Conservation (phyloP, 1,140 invertebrate species). For the Temnothorax curvispinosus region DNA sequence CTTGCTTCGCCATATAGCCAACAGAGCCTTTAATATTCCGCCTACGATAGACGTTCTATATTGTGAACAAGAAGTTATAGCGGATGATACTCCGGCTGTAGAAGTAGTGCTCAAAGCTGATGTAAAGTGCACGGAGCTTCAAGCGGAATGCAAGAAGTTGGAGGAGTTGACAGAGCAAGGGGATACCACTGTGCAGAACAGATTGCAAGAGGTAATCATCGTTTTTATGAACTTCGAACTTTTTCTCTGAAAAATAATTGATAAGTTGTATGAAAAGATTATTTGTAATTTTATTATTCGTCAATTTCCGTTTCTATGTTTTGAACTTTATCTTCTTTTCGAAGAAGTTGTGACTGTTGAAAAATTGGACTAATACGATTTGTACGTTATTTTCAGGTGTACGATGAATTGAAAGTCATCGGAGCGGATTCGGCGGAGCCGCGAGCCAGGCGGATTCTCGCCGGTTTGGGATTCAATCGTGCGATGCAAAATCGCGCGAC, state of each 20-base stretch:
- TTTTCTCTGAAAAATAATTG: constrained; percentile 44
- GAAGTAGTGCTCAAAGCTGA: constrained; percentile 97
- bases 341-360: background rate
- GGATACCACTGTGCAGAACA: constrained; percentile 90
- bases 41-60: constrained; percentile 98
- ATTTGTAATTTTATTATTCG: background rate
- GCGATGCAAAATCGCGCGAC: constrained; percentile 98
- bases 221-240: background rate
- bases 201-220: constrained; percentile 92
- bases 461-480: constrained; percentile 97
- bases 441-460: constrained; percentile 96
- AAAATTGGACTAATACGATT: constrained; percentile 4
- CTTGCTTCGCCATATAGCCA: constrained; percentile 96
- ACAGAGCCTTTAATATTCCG: constrained; percentile 96
- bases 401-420: constrained; percentile 97
- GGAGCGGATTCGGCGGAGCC: constrained; percentile 99
- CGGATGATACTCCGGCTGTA: constrained; percentile 96
- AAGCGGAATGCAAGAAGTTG: constrained; percentile 94
- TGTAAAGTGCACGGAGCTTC: constrained; percentile 92
- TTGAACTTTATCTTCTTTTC: constrained; percentile 17
- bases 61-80: constrained; percentile 99
- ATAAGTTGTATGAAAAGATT: background rate
- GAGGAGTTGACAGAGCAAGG: constrained; percentile 90
- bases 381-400: constrained; percentile 88
- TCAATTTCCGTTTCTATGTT: background rate